phyloP scores from a whole-genome alignment of 37 sponge, comb jelly and placozoan species.

The Agelas oroides region DNA sequence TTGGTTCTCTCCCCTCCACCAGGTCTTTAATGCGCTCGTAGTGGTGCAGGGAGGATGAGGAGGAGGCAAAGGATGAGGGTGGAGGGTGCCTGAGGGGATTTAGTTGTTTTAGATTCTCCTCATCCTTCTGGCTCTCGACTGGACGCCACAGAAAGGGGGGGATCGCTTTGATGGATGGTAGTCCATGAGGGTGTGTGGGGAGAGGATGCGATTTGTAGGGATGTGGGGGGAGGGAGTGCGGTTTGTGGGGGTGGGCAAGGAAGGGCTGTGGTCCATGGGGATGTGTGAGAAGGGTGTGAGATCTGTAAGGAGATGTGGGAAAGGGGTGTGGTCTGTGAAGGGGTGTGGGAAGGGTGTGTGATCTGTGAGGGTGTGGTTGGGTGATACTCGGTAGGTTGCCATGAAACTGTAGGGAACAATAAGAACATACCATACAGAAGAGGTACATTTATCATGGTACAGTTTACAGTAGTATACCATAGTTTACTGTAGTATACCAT shows the following conservation, averaged over 20 bases:
- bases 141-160: slow-evolving; percentile 27
- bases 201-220: neutral
- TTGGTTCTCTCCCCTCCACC: slow-evolving; percentile 1
- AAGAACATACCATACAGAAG: no score
- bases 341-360: neutral
- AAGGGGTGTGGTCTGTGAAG: no score
- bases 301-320: neutral
- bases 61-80: no score
- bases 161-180: neutral
- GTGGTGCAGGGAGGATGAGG: neutral
- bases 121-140: neutral
- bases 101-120: no score
- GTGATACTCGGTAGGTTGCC: neutral
- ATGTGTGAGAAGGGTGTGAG: neutral
- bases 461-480: no score
- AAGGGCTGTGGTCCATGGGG: neutral
- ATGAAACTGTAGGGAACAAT: no score
- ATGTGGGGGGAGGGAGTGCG: no score
- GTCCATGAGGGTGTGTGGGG: neutral
- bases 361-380: neutral
- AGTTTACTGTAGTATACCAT: no score
- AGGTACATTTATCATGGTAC: no score
- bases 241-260: neutral
- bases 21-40: slow-evolving; percentile 25
- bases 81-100: neutral